These are phyloP conservation scores for Drosophila nannoptera DNA, from an alignment of 1,140 invertebrate genomes.

Conservation along the genomic window DNA sequence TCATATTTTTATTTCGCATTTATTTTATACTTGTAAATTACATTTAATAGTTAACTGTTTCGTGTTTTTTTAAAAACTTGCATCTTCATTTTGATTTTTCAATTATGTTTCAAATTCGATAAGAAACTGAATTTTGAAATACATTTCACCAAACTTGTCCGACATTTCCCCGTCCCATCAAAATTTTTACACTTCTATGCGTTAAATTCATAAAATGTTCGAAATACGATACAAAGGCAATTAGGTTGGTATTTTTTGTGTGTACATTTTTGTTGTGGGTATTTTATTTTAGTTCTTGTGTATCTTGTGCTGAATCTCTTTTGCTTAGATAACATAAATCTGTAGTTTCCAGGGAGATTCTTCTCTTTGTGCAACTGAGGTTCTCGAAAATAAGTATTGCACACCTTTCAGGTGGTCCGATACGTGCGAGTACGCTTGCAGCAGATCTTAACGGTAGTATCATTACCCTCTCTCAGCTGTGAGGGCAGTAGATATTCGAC, in stretches of 20 bases:
- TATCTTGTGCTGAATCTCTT: constrained; percentile 42
- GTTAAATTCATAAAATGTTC: constrained; percentile 73
- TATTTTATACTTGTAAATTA: constrained; percentile 54
- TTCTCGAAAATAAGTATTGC: constrained; percentile 61
- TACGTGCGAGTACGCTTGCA: constrained; percentile 25
- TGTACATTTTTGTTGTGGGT: constrained; percentile 26
- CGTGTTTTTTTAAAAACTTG: constrained; percentile 54
- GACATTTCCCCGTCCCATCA: constrained; percentile 21
- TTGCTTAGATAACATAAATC: constrained; percentile 50
- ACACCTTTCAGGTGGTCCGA: constrained; percentile 70
- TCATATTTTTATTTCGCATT: constrained; percentile 10
- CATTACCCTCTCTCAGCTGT: neutral
- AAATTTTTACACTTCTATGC: constrained; percentile 45
- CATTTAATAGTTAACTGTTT: constrained; percentile 78
- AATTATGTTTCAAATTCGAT: constrained; percentile 54
- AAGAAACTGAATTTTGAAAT: constrained; percentile 61
- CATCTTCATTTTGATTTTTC: constrained; percentile 67
- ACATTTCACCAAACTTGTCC: constrained; percentile 18
- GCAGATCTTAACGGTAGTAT: neutral
- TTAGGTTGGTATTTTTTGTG: constrained; percentile 53
- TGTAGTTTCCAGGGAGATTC: constrained; percentile 16
- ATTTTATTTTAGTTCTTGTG: constrained; percentile 29
- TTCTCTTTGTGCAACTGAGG: constrained; percentile 27
- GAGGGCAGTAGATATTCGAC: constrained; percentile 6
- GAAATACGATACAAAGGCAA: constrained; percentile 75